Conservation (phyloP, 2,888 invertebrate genomes). For the Scaptomyza cyrtandrae region DNA sequence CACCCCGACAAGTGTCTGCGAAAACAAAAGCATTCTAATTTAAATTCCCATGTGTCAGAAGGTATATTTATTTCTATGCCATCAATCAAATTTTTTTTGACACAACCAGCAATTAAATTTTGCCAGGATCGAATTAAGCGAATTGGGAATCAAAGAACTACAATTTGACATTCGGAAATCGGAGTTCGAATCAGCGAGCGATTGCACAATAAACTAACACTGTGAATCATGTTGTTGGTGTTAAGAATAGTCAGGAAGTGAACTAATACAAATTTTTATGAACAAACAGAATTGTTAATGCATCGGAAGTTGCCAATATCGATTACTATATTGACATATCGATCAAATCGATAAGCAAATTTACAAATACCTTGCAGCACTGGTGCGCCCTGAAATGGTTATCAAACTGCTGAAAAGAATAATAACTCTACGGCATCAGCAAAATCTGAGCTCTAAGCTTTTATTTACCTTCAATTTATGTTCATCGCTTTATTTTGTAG, state of each 20-base stretch:
- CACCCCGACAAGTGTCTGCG: slow-evolving; percentile 15
- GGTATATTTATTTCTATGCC: slow-evolving; percentile 31
- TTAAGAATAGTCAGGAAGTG: not conserved
- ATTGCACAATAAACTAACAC: slow-evolving; percentile 40
- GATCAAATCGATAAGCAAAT: not conserved
- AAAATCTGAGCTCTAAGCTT: too few species aligned
- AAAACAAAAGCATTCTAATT: slow-evolving; percentile 69
- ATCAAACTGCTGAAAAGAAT: not conserved
- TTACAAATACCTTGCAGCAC: not conserved
- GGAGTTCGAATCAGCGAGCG: slow-evolving; percentile 40
- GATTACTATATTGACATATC: not conserved
- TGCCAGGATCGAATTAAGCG: slow-evolving; percentile 5
- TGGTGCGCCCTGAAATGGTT: not conserved
- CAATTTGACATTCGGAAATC: slow-evolving; percentile 7
- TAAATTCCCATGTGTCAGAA: slow-evolving; percentile 62
- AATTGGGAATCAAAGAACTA: slow-evolving; percentile 20
- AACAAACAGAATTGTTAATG: not conserved
- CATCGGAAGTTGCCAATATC: not conserved
- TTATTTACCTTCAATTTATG: not conserved
- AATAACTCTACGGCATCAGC: not conserved
- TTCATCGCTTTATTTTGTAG: slow-evolving; percentile 22
- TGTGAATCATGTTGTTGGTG: not conserved
- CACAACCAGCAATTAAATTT: slow-evolving; percentile 49
- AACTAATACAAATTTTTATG: not conserved
- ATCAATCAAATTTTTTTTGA: slow-evolving; percentile 69